A percentile compares a stretch with the other conserved stretches of the same genome.
Conservation (phyloP, 2,888 invertebrate genomes). For the Venusia cambrica region DNA sequence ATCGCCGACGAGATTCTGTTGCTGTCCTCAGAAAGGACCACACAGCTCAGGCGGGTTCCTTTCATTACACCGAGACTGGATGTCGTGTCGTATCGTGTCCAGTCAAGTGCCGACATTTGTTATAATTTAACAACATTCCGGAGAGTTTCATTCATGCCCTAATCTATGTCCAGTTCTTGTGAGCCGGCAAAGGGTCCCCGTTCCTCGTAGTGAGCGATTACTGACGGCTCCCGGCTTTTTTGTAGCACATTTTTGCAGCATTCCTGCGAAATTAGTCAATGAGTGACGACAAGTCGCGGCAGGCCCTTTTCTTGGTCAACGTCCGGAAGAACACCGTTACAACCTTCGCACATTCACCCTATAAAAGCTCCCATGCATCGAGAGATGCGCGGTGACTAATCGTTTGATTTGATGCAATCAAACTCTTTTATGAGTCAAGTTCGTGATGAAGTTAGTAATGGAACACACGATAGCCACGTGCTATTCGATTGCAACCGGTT, state of each 20-base stretch:
- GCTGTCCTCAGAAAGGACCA: too few species aligned
- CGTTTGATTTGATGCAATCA: constrained; percentile 10
- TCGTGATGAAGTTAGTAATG: constrained; percentile 7
- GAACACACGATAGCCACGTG: constrained; percentile 7
- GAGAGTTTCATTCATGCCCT: constrained; percentile 25
- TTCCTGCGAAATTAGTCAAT: constrained; percentile 36
- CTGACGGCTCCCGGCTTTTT: constrained; percentile 15
- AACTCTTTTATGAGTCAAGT: constrained; percentile 9
- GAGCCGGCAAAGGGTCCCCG: constrained; percentile 6
- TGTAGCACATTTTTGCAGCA: constrained; percentile 23
- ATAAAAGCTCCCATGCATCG: background rate
- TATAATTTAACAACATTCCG: constrained; percentile 21
- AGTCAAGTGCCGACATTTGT: constrained; percentile 15
- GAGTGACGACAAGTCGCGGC: constrained; percentile 24
- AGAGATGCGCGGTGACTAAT: constrained; percentile 17
- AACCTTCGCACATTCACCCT: constrained; percentile 1
- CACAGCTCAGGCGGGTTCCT: constrained; percentile 12
- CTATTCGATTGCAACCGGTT: background rate
- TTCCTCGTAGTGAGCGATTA: constrained; percentile 22
- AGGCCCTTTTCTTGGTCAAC: constrained; percentile 18
- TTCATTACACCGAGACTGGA: constrained; percentile 13
- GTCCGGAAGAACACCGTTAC: constrained; percentile 20
- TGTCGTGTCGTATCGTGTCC: too few species aligned
- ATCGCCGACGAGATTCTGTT: too few species aligned
- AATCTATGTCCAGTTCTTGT: constrained; percentile 7